Evolutionary conservation across 1,140 invertebrate species (phyloP).

Genomic region (Hydropsyche tenuis): DNA sequence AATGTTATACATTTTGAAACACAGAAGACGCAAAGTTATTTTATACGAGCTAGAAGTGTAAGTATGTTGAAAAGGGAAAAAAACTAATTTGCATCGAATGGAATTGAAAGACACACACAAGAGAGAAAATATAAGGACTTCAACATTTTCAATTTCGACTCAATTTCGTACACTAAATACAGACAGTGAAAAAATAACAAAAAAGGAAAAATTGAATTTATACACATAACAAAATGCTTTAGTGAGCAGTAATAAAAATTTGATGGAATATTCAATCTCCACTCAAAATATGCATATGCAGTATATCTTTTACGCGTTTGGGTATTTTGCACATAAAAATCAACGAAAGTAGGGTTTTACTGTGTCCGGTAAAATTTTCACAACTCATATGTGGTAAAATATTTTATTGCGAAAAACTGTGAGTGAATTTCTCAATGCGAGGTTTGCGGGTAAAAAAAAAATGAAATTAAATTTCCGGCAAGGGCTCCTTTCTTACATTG

Average conservation of each 20-base stretch:
- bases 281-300: neutral
- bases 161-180: neutral
- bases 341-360: conserved; percentile 9
- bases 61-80: neutral
- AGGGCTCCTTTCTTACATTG: neutral
- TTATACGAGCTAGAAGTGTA: neutral
- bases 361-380: conserved; percentile 23
- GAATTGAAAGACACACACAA: neutral
- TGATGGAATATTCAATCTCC: conserved; percentile 21
- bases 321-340: neutral
- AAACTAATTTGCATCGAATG: neutral
- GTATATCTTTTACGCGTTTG: neutral
- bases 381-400: conserved; percentile 25
- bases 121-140: neutral
- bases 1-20: conserved; percentile 29
- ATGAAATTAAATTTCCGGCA: conserved; percentile 17
- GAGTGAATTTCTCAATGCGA: neutral
- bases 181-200: neutral
- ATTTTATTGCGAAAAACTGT: conserved; percentile 24
- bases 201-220: neutral
- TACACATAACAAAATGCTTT: neutral
- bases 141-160: neutral
- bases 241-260: neutral
- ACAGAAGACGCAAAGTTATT: conserved; percentile 6
- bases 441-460: conserved; percentile 1